These are phyloP conservation scores for Grantiella picta DNA, from an alignment of 2,113 vertebrate species.

Conservation along the genomic window DNA sequence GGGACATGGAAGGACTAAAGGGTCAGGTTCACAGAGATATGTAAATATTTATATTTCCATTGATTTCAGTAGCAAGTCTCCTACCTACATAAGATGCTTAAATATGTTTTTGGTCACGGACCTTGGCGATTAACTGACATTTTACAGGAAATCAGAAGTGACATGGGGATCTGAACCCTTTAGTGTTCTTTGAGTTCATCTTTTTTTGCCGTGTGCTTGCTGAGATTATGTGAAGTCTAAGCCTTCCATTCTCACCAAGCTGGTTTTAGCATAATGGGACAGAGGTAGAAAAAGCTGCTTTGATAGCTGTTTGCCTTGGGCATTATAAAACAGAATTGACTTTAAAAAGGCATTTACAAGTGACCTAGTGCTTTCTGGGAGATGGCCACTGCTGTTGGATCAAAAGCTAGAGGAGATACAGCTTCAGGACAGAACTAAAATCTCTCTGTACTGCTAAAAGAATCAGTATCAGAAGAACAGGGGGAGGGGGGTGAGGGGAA, in stretches of 20 bases:
- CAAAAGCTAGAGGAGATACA: slow-evolving; percentile 24
- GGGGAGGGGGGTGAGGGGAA: neutral
- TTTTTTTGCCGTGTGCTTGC: slow-evolving; percentile 19
- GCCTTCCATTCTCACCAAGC: slow-evolving; percentile 29
- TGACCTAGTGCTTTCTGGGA: neutral
- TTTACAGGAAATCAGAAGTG: slow-evolving; percentile 37
- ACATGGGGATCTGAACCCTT: slow-evolving; percentile 2
- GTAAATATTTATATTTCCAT: slow-evolving; percentile 25
- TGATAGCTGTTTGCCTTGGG: slow-evolving; percentile 38
- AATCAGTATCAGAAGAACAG: neutral
- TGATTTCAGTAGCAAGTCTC: neutral
- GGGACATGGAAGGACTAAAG: neutral
- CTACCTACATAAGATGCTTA: slow-evolving; percentile 24
- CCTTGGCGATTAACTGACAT: slow-evolving; percentile 33
- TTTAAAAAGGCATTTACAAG: slow-evolving; percentile 48
- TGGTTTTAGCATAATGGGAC: slow-evolving; percentile 39
- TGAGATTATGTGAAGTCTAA: slow-evolving; percentile 32
- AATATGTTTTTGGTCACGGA: slow-evolving; percentile 21
- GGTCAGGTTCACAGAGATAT: slow-evolving; percentile 12
- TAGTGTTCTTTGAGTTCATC: slow-evolving; percentile 22
- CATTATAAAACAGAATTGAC: slow-evolving; percentile 29
- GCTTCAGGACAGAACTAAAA: slow-evolving; percentile 17
- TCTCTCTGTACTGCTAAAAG: slow-evolving; percentile 2
- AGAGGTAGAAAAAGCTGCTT: slow-evolving; percentile 24
- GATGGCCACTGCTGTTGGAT: slow-evolving; percentile 12